A percentile compares a stretch with the other conserved stretches of the same genome.
These are phyloP conservation scores for Aphelocoma californica DNA, from an alignment of 2,797 vertebrate genomes.

Conservation along the genomic window DNA sequence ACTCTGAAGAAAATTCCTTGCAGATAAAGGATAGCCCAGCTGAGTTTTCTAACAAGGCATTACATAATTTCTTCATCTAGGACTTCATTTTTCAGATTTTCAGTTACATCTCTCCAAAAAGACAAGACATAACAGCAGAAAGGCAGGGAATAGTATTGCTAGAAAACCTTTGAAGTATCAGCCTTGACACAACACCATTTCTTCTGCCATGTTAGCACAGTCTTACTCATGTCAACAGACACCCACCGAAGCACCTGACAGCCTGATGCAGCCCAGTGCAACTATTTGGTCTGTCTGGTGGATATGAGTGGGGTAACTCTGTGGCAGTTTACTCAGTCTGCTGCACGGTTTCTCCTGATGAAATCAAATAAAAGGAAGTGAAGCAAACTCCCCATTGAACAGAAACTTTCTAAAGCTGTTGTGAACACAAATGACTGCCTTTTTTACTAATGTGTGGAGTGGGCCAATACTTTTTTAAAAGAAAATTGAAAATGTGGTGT, in stretches of 20 bases:
- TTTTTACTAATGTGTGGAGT: neutral
- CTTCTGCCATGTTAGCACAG: neutral
- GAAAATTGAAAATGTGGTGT: neutral
- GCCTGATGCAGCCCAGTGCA: neutral
- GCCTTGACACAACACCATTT: neutral
- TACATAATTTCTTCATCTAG: constrained; percentile 14
- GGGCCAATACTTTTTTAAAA: neutral
- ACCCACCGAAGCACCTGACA: neutral
- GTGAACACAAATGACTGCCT: neutral
- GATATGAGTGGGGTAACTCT: neutral
- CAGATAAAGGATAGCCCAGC: neutral
- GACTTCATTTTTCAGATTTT: neutral
- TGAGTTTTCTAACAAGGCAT: neutral
- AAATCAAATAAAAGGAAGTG: neutral
- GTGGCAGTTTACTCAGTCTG: neutral
- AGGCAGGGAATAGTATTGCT: neutral
- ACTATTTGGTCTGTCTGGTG: neutral
- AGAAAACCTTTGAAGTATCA: neutral
- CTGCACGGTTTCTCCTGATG: neutral
- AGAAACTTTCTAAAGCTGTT: neutral
- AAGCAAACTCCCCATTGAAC: neutral
- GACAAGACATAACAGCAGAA: neutral
- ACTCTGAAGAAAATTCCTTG: neutral
- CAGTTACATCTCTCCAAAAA: neutral
- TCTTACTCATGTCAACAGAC: neutral